A percentile compares a stretch with the other conserved stretches of the same genome.
Conservation (phyloP, 2,888 invertebrate genomes). For the Hyalella azteca region DNA sequence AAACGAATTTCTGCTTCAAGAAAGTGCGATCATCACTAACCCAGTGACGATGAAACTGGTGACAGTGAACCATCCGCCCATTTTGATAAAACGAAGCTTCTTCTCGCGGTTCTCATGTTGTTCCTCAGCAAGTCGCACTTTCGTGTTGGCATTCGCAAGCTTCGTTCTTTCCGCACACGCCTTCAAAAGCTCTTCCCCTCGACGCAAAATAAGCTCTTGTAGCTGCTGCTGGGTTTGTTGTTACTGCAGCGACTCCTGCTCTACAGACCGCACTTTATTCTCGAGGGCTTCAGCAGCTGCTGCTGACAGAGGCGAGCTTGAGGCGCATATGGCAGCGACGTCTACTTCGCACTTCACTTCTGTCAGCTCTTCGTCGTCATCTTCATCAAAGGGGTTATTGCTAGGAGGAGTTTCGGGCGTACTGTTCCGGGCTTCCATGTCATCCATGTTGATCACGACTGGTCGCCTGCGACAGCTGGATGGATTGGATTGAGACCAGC, state of each 20-base stretch:
- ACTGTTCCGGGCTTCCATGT: too few relatives aligned
- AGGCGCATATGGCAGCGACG: neutral
- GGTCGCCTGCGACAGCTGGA: too few relatives aligned
- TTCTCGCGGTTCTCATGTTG: neutral
- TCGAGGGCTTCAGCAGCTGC: neutral
- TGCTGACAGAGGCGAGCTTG: neutral
- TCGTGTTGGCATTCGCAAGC: neutral
- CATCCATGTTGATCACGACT: too few relatives aligned
- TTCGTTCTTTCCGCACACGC: neutral
- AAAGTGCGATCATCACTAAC: neutral
- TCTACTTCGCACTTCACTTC: neutral
- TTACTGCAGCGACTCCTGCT: neutral
- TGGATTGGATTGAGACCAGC: too few relatives aligned
- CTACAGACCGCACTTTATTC: neutral
- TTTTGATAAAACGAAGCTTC: neutral
- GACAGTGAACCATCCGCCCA: conserved; percentile 8
- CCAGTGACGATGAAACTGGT: neutral
- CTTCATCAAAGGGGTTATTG: neutral
- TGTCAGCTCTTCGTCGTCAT: neutral
- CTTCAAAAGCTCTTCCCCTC: conserved; percentile 3
- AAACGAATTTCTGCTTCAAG: neutral
- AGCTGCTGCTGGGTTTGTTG: neutral
- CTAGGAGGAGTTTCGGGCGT: too few relatives aligned
- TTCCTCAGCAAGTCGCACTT: neutral
- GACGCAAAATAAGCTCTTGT: conserved; percentile 7